Conservation (phyloP, 1,140 invertebrate species). For the Glossosoma conforme region DNA sequence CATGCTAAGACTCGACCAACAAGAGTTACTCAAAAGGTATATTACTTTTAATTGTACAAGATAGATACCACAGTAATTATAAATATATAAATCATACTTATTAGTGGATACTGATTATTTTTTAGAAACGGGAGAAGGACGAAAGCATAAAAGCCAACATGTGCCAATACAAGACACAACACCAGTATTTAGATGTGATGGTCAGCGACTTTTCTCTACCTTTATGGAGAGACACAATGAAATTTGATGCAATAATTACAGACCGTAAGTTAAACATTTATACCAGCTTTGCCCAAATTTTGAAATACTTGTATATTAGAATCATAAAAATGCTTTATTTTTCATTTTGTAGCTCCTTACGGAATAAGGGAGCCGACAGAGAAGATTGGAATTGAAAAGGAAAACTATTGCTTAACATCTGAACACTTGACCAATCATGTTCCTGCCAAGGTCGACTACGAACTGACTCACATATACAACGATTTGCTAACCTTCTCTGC, state of each 20-base stretch:
- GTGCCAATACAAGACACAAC: constrained; percentile 73
- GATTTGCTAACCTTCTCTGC: constrained; percentile 83
- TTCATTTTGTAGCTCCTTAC: constrained; percentile 76
- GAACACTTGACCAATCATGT: constrained; percentile 65
- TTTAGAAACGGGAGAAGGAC: constrained; percentile 66
- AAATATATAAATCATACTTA: neutral
- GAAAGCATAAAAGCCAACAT: constrained; percentile 85
- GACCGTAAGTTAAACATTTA: constrained; percentile 72
- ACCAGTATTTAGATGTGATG: constrained; percentile 79
- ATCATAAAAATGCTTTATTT: constrained; percentile 20
- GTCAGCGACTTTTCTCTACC: constrained; percentile 85
- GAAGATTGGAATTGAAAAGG: constrained; percentile 67
- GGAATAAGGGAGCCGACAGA: constrained; percentile 89
- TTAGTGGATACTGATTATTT: constrained; percentile 22
- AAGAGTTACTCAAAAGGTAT: constrained; percentile 71
- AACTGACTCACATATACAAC: constrained; percentile 70
- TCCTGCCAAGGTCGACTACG: constrained; percentile 85
- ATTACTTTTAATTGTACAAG: neutral
- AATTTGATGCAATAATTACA: constrained; percentile 85
- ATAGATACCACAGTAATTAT: neutral
- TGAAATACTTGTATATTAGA: constrained; percentile 13
- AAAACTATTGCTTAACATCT: constrained; percentile 55
- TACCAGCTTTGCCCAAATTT: neutral
- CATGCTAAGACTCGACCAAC: constrained; percentile 80
- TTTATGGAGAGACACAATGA: constrained; percentile 65